Evolutionary conservation across 2,888 invertebrate genomes (phyloP).

Genomic region (Elmis aenea): DNA sequence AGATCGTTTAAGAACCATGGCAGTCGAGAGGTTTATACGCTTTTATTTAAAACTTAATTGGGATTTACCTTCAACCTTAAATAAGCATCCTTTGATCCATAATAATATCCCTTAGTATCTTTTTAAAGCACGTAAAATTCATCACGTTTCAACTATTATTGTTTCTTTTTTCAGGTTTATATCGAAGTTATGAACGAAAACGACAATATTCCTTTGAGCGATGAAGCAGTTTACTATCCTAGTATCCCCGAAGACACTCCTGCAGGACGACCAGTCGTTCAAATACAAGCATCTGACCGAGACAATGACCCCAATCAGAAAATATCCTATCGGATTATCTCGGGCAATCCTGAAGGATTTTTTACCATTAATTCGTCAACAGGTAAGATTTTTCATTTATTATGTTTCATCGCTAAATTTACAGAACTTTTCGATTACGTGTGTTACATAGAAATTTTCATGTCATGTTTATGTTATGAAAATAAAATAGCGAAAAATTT

Average conservation of each 20-base stretch:
- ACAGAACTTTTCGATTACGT: no score
- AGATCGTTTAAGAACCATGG: constrained; percentile 15
- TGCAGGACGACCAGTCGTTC: constrained; percentile 65
- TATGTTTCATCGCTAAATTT: no score
- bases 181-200: constrained; percentile 86
- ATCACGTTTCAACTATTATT: constrained; percentile 4
- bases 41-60: constrained; percentile 10
- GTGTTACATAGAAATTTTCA: no score
- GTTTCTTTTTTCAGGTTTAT: constrained; percentile 56
- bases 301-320: constrained; percentile 66
- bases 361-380: constrained; percentile 80
- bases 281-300: constrained; percentile 72
- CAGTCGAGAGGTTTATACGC: constrained; percentile 10
- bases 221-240: constrained; percentile 79
- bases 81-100: no score
- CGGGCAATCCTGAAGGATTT: constrained; percentile 88
- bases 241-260: constrained; percentile 75
- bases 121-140: not conserved
- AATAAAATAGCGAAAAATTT: no score
- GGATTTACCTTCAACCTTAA: constrained; percentile 9
- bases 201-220: constrained; percentile 90
- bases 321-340: constrained; percentile 77
- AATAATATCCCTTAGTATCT: no score
- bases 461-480: no score
- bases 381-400: constrained; percentile 62